phyloP scores from a whole-genome alignment of 92 coral and sea anemone genomes.

The Epizoanthus ramosus region DNA sequence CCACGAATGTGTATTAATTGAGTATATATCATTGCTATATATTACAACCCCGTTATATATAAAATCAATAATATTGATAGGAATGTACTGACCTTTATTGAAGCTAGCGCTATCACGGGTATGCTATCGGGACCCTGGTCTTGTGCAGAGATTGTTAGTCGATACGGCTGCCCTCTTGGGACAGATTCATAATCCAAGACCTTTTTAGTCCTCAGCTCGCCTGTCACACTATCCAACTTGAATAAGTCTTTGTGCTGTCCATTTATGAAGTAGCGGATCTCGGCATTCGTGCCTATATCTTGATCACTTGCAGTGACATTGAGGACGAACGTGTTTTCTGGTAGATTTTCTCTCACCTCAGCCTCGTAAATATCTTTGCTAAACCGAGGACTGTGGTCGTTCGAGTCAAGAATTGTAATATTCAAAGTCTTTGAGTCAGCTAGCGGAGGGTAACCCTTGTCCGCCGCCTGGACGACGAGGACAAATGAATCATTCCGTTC shows the following conservation, averaged over 20 bases:
- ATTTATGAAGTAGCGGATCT: constrained; percentile 60
- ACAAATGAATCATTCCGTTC: constrained; percentile 67
- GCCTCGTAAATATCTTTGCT: constrained; percentile 62
- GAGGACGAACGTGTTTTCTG: constrained; percentile 66
- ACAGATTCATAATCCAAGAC: constrained; percentile 68
- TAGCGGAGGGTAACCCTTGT: constrained; percentile 74
- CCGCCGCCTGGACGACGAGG: constrained; percentile 70
- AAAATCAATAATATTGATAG: constrained; percentile 34
- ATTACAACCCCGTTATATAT: neutral
- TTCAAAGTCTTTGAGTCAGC: constrained; percentile 65
- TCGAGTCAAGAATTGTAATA: constrained; percentile 73
- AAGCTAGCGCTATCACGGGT: constrained; percentile 62
- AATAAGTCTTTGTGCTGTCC: constrained; percentile 60
- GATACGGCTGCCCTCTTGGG: constrained; percentile 53
- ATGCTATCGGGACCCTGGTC: constrained; percentile 87
- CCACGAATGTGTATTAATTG: neutral
- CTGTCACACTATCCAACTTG: constrained; percentile 60
- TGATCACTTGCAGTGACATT: constrained; percentile 72
- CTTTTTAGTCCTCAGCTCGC: constrained; percentile 72
- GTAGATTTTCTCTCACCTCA: constrained; percentile 72
- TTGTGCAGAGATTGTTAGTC: constrained; percentile 65
- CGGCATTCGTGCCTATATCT: constrained; percentile 81
- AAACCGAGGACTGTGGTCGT: constrained; percentile 82
- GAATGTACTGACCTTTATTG: constrained; percentile 70
- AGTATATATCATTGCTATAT: constrained; percentile 3